phyloP scores from a whole-genome alignment of 2,113 vertebrate species.

The Hemichromis elongatus region DNA sequence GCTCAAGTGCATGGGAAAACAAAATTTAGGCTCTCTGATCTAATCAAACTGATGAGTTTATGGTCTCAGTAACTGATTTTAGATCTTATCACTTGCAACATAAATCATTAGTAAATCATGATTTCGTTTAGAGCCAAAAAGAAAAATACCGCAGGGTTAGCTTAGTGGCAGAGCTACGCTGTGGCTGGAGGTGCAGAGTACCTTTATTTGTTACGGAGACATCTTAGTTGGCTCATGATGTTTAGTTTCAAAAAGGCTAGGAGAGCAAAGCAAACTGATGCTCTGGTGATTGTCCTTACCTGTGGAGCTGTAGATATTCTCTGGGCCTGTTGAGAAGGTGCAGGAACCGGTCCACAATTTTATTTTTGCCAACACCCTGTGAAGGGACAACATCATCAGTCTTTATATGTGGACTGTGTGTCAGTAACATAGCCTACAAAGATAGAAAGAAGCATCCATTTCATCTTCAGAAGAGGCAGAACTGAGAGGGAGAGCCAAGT shows the following conservation, averaged over 20 bases:
- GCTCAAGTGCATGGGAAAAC: not conserved
- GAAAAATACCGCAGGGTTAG: not conserved
- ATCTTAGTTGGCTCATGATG: not conserved
- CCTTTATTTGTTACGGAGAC: not conserved
- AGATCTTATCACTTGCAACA: not conserved
- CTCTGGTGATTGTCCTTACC: constrained; percentile 69
- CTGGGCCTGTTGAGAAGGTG: constrained; percentile 92
- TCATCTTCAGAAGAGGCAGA: not conserved
- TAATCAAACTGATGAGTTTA: not conserved
- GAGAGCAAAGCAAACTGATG: not conserved
- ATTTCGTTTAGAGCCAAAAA: not conserved
- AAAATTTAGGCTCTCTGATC: not conserved
- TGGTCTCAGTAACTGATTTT: not conserved
- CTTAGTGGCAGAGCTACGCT: not conserved
- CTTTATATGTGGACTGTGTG: not conserved
- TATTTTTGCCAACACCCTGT: constrained; percentile 97
- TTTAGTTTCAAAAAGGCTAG: not conserved
- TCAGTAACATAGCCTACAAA: not conserved
- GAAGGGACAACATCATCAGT: not conserved
- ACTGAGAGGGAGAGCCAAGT: not conserved
- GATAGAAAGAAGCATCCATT: not conserved
- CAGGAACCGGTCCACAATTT: constrained; percentile 93
- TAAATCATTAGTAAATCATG: not conserved
- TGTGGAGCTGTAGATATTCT: constrained; percentile 95
- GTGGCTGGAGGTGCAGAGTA: not conserved